Base-by-base conservation (phyloP, 2,797 vertebrate genomes). In the Bovichtus diacanthus region DNA sequence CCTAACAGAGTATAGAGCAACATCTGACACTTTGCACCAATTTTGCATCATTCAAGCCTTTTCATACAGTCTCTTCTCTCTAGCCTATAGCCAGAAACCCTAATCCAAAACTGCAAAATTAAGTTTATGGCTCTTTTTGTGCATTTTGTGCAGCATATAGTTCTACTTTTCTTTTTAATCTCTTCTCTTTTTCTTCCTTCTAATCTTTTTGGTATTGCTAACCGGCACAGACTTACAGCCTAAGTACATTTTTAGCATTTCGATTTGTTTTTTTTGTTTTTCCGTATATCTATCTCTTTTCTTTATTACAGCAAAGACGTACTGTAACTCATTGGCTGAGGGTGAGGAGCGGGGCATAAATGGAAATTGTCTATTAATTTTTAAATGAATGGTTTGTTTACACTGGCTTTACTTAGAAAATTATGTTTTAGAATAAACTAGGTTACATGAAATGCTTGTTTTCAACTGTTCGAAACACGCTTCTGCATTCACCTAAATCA, bases 11-110 rank as follows among this genome's bases (percentile, higher is more conserved):
- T 63, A 58, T n/a, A 27, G 39, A 82, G 61, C 39, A 80, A 74
- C 67, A 69, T 80, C 36, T 74, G 73, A 81, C 68, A 83, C 78
- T 88, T 85, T 84, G 78, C 83, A 70, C 23, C 54, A 39, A 9
- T 63, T 88, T 82, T 88, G 83, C 76, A 82, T 92, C 81, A 79
- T 87, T 81, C 69, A 50, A 67, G 51, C 36, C 29, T 61, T 82
- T 88, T 87, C 15, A 71, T 73, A 70, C 41, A 18, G 60, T 50
- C 9, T 70, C 39, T 68, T 70, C 56, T 70, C 43, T 50, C 64
- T n/a, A 77, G 54, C 67, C 67, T 50, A 75, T 21, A 73, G 36
- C 25, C 59, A 60, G 19, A 65, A 78, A 46, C 6, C n/a, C 3
- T 64, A 59, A 77, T 79, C 62, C 59, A 74, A 59, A 65, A 51